Evolutionary conservation across 2,113 vertebrate genomes (phyloP).

Genomic region (Pteruthius melanotis): DNA sequence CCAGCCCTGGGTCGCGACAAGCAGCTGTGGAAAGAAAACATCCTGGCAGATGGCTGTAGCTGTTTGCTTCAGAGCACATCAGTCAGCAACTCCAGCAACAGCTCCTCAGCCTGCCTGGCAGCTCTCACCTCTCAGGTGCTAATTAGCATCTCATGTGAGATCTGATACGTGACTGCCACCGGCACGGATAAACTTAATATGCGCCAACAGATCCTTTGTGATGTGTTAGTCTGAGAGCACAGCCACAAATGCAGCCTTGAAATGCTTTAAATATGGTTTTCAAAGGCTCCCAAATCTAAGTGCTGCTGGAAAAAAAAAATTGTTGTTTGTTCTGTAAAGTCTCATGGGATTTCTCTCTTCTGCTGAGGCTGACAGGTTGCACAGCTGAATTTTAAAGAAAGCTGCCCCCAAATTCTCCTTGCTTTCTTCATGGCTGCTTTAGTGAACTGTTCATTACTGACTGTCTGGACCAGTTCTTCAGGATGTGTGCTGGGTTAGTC

Average conservation of each 20-base stretch:
- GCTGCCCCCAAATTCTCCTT: neutral
- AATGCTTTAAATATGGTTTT: neutral
- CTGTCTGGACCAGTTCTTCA: neutral
- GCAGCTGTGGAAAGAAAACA: neutral
- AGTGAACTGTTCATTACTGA: neutral
- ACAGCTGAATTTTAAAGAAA: neutral
- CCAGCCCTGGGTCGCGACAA: neutral
- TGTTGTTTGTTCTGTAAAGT: neutral
- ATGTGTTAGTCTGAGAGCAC: neutral
- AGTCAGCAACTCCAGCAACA: neutral
- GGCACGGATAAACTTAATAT: neutral
- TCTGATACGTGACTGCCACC: neutral
- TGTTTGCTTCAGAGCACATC: neutral
- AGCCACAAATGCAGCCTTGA: neutral
- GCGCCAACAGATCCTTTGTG: neutral
- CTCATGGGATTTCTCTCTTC: neutral
- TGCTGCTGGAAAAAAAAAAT: neutral
- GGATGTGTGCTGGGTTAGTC: neutral
- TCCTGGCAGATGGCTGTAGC: neutral
- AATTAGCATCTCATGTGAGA: conserved; percentile 16
- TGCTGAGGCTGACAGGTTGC: neutral
- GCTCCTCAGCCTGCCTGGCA: neutral
- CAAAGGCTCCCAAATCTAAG: neutral
- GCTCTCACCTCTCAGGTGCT: conserved; percentile 30
- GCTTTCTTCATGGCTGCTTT: neutral